Evolutionary conservation across 1,140 invertebrate genomes (phyloP).

Genomic region (Grapholita molesta): DNA sequence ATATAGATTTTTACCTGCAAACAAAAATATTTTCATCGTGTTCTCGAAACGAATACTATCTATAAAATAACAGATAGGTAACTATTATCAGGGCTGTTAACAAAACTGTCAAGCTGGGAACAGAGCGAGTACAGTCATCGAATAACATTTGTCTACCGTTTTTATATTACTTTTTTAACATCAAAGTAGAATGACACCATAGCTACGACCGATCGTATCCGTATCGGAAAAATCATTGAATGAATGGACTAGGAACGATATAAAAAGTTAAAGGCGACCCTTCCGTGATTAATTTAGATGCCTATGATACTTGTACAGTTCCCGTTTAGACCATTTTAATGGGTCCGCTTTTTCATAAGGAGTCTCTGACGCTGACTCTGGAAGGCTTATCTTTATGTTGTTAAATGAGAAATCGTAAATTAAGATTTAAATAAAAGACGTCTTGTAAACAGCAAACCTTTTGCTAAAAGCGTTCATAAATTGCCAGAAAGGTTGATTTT

Average conservation of each 20-base stretch:
- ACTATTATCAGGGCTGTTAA: background rate
- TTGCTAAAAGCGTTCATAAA: conserved; percentile 69
- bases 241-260: background rate
- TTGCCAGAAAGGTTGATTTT: conserved; percentile 47
- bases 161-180: background rate
- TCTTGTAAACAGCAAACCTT: conserved; percentile 68
- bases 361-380: conserved; percentile 30
- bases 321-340: conserved; percentile 26
- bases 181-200: background rate
- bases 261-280: conserved; percentile 14
- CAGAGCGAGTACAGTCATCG: background rate
- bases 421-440: conserved; percentile 67
- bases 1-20: background rate
- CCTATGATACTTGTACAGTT: conserved; percentile 19
- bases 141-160: background rate
- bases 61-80: background rate
- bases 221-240: conserved; percentile 10
- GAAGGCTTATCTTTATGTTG: conserved; percentile 50
- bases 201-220: background rate
- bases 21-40: background rate
- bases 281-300: conserved; percentile 11
- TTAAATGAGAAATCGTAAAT: conserved; percentile 60
- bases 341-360: conserved; percentile 25
- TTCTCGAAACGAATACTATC: background rate
- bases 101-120: background rate